Evolutionary conservation across 2,888 invertebrate species (phyloP), one percentile per base, ranked within the genome.

Genomic region (Nomada goodeniana): DNA sequence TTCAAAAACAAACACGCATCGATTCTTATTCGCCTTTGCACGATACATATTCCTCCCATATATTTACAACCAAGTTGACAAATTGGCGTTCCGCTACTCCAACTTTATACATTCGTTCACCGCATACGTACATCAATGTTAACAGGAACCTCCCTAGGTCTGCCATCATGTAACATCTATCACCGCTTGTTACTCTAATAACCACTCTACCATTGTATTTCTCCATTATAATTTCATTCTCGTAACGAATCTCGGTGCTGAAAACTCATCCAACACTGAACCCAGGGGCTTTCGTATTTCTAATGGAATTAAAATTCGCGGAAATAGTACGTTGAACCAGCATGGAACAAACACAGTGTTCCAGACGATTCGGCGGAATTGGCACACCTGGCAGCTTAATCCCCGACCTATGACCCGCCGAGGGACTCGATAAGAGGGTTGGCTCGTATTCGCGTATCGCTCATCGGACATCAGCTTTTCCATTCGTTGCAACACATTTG

Each of bases 391-490:
- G 53, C 50, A 57, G 47, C 47, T 78, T 81, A 65, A 78, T 81
- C 81, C 73, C 65, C 47, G 47, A 74, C 73, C 73, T 59, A n/a
- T 13, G 15, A n/a, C 52, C 42, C 52, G 47, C 2, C 47, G 9
- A 29, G 23, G 64, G 42, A 78, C 63, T 68, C 13, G 64, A 36
- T 47, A 20, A 64, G 61, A 64, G 52, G 13, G 9, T 47, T 23
- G 29, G 42, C 50, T 5, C 47, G 36, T 44, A 68, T 68, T 68
- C 59, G 42, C 44, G 64, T 78, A 69, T 81, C 73, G 79, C 71
- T 77, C 55, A 72, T 78, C 68, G 13, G 57, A n/a, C 57, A 69
- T 77, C 52, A 64, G 26, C 73, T 77, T 72, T 63, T 77, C 72
- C 61, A 5, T 11, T 47, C 29, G 29, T 29, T 29, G 29, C 7